Base-by-base conservation (phyloP, 1,140 invertebrate species). In the Pseudomyrmex flavicornis region DNA sequence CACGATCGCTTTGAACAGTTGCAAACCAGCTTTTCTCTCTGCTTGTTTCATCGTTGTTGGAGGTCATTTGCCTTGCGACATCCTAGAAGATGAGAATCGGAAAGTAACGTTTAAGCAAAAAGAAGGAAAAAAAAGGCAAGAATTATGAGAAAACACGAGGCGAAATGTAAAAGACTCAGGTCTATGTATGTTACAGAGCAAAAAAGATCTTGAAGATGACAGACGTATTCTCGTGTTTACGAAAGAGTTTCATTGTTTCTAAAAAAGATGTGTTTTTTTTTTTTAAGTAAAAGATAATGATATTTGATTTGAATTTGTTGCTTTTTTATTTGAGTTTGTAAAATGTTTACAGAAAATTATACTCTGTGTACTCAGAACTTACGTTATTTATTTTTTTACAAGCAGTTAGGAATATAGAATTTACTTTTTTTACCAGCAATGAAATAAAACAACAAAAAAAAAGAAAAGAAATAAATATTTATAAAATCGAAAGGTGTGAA, bases 141-240 rank as follows among this genome's bases (percentile, higher is more conserved):
- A 77, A 77, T 65, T 13, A 9, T 5, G 17, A 54, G 7, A 54
- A 68, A n/a, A n/a, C 17, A 83, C 3, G 9, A 7, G 9, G 10
- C 3, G 52, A 59, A 63, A 82, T 44, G 46, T 70, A 61, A 82
- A 59, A 63, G 17, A 74, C 59, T 59, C 63, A 52, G 56, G 4
- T 26, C 7, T 52, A 50, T 15, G n/a, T 15, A 12, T 54, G 73
- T 82, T 63, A 75, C 50, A 75, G 15, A 59, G 58, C 54, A 58
- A 48, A 86, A 65, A 68, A 72, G 22, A 52, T 65, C 17, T 5
- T 61, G 44, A 35, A 59, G 15, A 48, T 22, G 61, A 7, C 54
- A 22, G 12, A 70, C 10, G 44, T 9, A 7, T 52, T 59, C 17
- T n/a, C 2, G 17, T 9, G 4, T 46, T 70, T 15, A 20, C 15